Percentiles rank a stretch among this genome's conserved stretches.
These are phyloP conservation scores for Drosophila cardini DNA, from an alignment of 1,140 invertebrate species.

Conservation along the genomic window DNA sequence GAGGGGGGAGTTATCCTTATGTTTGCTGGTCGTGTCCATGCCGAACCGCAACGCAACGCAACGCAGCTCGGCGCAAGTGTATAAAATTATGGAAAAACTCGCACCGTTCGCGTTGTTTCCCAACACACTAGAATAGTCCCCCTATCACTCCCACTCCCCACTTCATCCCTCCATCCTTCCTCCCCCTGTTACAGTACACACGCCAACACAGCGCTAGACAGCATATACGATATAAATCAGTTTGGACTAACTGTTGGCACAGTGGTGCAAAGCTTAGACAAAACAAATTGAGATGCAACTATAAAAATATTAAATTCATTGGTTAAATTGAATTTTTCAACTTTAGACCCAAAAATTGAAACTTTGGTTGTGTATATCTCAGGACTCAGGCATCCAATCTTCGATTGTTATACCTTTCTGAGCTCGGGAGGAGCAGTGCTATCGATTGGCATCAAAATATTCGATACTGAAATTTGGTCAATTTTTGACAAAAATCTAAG, in stretches of 20 bases:
- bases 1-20: conserved; percentile 15
- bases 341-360: too few species aligned
- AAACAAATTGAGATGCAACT: not conserved
- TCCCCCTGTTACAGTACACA: not conserved
- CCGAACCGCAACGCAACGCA: conserved; percentile 62
- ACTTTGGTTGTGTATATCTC: too few species aligned
- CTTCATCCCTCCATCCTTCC: not conserved
- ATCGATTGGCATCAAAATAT: too few species aligned
- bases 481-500: too few species aligned
- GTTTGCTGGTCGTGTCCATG: conserved; percentile 66
- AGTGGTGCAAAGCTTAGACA: not conserved
- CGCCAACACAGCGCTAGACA: not conserved
- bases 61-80: conserved; percentile 74
- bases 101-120: conserved; percentile 54
- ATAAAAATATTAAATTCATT: not conserved
- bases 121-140: conserved; percentile 6
- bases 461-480: too few species aligned
- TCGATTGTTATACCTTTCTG: too few species aligned
- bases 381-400: too few species aligned
- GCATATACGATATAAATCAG: conserved; percentile 13
- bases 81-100: conserved; percentile 81
- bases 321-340: too few species aligned
- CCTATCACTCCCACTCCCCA: not conserved
- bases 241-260: conserved; percentile 5
- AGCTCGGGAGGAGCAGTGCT: too few species aligned